phyloP scores from a whole-genome alignment of 2,113 vertebrate genomes.

The Phaethornis superciliosus region DNA sequence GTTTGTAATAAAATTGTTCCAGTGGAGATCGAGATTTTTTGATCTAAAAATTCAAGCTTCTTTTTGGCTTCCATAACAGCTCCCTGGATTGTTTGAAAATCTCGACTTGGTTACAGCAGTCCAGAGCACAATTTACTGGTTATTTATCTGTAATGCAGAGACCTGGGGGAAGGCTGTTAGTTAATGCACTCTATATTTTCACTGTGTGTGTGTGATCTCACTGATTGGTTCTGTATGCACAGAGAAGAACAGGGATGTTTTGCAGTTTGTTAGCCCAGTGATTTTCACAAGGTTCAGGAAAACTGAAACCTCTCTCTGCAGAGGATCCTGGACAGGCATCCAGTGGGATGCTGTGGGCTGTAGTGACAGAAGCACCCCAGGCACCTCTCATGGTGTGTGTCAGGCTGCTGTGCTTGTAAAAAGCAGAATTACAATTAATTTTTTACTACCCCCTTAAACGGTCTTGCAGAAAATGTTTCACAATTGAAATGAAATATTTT shows the following conservation, averaged over 20 bases:
- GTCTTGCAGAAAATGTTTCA: neutral
- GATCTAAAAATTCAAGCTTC: neutral
- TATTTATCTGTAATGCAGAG: neutral
- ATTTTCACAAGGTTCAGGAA: neutral
- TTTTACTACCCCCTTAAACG: neutral
- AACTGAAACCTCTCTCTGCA: neutral
- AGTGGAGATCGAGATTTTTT: neutral
- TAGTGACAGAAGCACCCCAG: neutral
- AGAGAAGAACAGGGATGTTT: neutral
- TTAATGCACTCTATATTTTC: neutral
- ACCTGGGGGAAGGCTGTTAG: rapidly evolving
- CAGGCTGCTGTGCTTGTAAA: neutral
- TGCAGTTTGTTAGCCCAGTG: neutral
- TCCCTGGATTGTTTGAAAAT: neutral
- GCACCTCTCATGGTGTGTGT: neutral
- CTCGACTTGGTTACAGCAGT: neutral
- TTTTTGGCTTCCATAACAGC: neutral
- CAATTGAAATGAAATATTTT: neutral
- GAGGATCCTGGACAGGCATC: neutral
- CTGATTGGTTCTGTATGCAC: neutral
- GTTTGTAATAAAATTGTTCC: neutral
- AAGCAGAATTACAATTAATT: neutral
- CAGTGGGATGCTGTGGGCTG: rapidly evolving
- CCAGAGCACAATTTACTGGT: neutral
- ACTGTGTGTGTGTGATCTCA: neutral